These are phyloP conservation scores for Lasioglossum marginatum DNA, from an alignment of 2,888 invertebrate genomes.

Conservation along the genomic window DNA sequence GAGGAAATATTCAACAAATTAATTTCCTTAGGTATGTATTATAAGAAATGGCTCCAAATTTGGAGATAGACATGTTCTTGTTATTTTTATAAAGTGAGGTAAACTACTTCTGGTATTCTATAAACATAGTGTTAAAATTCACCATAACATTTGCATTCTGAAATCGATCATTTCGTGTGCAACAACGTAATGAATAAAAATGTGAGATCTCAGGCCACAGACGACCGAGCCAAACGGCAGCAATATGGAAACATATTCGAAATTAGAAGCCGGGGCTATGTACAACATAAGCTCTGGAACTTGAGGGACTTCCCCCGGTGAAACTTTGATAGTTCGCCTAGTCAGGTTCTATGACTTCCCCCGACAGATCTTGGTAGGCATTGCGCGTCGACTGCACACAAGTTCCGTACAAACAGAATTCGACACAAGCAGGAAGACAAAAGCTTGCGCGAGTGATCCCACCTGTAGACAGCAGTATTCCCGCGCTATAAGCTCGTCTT, in stretches of 20 bases:
- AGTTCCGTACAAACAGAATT: slow-evolving; percentile 4
- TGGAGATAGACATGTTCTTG: too few species aligned
- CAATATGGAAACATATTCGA: slow-evolving; percentile 4
- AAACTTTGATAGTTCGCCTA: slow-evolving; percentile 13
- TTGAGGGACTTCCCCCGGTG: background rate
- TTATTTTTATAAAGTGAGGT: too few species aligned
- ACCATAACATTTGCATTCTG: too few species aligned
- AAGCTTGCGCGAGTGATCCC: background rate
- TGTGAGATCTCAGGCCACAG: background rate
- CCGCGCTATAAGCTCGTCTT: background rate
- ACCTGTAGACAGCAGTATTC: background rate
- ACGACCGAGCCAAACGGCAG: background rate
- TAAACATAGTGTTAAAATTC: too few species aligned
- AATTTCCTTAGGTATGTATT: too few species aligned
- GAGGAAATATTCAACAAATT: too few species aligned
- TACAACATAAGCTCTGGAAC: slow-evolving; percentile 4
- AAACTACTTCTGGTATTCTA: too few species aligned
- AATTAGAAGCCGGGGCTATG: background rate
- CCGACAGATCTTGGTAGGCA: slow-evolving; percentile 6
- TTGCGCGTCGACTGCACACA: background rate
- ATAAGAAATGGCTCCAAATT: too few species aligned
- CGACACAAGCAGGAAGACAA: background rate
- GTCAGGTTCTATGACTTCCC: slow-evolving; percentile 1
- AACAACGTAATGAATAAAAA: background rate
- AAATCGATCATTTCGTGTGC: background rate